These are phyloP conservation scores for Thaleichthys pacificus DNA, from an alignment of 2,797 vertebrate genomes.

Conservation along the genomic window DNA sequence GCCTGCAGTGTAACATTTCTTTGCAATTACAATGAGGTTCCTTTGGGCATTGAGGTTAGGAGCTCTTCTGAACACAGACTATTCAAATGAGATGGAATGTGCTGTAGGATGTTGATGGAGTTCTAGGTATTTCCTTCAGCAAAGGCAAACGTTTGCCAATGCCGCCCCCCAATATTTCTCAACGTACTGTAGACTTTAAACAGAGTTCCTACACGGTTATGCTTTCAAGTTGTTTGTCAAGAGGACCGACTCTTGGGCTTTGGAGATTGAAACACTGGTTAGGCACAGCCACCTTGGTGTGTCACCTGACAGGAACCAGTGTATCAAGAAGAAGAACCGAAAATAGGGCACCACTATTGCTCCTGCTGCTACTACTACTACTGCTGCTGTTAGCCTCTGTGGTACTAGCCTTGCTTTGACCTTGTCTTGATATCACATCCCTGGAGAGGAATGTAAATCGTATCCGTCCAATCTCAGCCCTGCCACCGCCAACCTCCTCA, in stretches of 20 bases:
- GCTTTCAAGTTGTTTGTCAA: neutral
- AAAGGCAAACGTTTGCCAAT: slow-evolving; percentile 25
- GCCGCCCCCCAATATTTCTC: slow-evolving; percentile 11
- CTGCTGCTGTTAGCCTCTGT: slow-evolving; percentile 28
- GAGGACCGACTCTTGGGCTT: neutral
- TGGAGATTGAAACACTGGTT: neutral
- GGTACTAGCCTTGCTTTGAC: slow-evolving; percentile 75
- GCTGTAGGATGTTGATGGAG: slow-evolving; percentile 53
- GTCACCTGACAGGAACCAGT: neutral
- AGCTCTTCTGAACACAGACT: slow-evolving; percentile 44
- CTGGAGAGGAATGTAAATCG: slow-evolving; percentile 75
- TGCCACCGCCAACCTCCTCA: slow-evolving; percentile 67
- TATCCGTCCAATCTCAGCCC: slow-evolving; percentile 72
- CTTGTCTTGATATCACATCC: slow-evolving; percentile 76
- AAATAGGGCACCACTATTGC: neutral
- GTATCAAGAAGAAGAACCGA: neutral
- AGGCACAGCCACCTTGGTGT: neutral
- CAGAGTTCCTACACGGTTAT: neutral
- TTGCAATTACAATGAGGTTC: slow-evolving; percentile 61
- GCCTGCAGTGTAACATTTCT: slow-evolving; percentile 61
- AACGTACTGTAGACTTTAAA: slow-evolving; percentile 8
- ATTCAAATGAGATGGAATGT: slow-evolving; percentile 60
- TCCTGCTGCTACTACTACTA: neutral
- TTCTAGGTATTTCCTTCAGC: slow-evolving; percentile 60
- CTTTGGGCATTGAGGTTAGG: slow-evolving; percentile 62